Conservation (phyloP, 35 echinoderm and acorn worm species). For the Hemicentrotus pulcherrimus region DNA sequence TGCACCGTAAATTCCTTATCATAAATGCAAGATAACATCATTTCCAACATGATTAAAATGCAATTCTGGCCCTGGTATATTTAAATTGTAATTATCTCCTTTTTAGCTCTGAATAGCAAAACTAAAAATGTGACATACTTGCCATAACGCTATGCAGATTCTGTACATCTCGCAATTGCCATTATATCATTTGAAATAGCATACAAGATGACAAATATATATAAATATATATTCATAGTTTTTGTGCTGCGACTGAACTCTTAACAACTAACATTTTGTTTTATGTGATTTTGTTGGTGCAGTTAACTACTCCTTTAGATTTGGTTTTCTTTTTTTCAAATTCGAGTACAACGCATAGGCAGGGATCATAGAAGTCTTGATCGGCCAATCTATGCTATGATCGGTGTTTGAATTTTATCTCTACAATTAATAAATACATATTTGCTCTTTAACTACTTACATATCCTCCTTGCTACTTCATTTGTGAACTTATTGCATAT, state of each 20-base stretch:
- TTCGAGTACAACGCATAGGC: neutral
- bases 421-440: neutral
- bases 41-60: neutral
- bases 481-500: neutral
- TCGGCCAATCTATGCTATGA: slow-evolving; percentile 39
- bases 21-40: too few relatives aligned
- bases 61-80: neutral
- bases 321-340: neutral
- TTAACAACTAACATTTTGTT: neutral
- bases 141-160: slow-evolving; percentile 40
- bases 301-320: neutral
- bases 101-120: neutral
- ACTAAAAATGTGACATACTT: neutral
- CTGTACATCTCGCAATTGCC: neutral
- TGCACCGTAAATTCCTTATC: too few relatives aligned
- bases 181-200: slow-evolving; percentile 26
- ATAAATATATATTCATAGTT: neutral
- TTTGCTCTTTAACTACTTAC: neutral
- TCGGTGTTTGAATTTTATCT: neutral
- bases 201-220: neutral
- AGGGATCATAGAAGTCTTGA: neutral
- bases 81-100: neutral
- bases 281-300: neutral
- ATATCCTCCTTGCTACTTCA: neutral
- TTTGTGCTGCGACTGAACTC: neutral